Conservation (phyloP, 2,888 invertebrate genomes). For the Nomada goodeniana region DNA sequence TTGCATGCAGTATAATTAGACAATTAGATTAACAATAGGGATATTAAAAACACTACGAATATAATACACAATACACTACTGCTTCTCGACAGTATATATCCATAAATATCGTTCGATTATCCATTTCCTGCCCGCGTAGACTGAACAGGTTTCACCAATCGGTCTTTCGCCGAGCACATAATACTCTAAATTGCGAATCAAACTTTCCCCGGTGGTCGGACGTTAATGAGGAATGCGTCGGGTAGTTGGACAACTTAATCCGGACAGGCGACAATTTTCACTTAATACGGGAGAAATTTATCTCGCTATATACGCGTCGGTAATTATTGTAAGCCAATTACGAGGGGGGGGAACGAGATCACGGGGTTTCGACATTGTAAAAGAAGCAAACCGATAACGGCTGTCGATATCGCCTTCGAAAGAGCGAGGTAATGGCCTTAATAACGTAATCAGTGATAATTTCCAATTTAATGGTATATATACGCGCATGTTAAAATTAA, state of each 20-base stretch:
- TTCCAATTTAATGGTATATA: constrained; percentile 34
- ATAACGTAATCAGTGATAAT: constrained; percentile 60
- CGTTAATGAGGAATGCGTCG: no score
- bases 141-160: background rate
- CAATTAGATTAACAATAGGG: no score
- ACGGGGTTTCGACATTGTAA: constrained; percentile 11
- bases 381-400: constrained; percentile 15
- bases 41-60: no score
- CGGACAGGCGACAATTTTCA: constrained; percentile 39
- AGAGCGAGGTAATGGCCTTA: constrained; percentile 45
- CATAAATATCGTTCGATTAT: background rate
- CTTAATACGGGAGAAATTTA: constrained; percentile 9
- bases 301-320: background rate
- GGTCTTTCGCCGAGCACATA: background rate
- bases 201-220: background rate
- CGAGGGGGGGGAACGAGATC: background rate
- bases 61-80: background rate
- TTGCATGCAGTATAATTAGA: no score
- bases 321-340: constrained; percentile 39
- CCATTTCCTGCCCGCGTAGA: background rate
- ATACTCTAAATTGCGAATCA: constrained; percentile 1
- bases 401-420: constrained; percentile 16
- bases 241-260: constrained; percentile 16
- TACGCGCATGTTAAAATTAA: constrained; percentile 37
- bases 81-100: background rate